Base-by-base conservation (phyloP, 2,113 vertebrate species). In the Nibea coibor region DNA sequence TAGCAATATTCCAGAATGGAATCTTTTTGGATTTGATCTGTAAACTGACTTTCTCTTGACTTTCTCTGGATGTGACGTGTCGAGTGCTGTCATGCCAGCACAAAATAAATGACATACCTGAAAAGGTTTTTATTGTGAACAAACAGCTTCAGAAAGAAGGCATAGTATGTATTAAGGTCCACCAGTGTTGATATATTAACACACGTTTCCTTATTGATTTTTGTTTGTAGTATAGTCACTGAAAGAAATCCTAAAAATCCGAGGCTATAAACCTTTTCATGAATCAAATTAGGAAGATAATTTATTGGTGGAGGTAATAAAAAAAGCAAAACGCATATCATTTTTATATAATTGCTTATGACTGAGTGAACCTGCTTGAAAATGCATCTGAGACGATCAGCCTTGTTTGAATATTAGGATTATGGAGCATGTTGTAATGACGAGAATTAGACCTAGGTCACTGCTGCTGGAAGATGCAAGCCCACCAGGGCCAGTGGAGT, bases 361-460 rank as follows among this genome's bases (percentile, higher is more conserved):
- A 50, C 17, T 9, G 3, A 22, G 16, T 74, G 62, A 61, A 73
- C 26, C 64, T 72, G 31, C 31, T 73, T 82, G 31, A n/a, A 58
- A 63, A 71, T 22, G 4, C 45, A 67, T 82, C 77, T 71, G n/a
- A 65, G 79, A 76, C 75, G 84, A 82, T 74, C 71, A 81, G 50
- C 72, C 53, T 72, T 75, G 81, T 77, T 19, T 10, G 53, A 83
- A 85, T 81, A 91, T 89, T 87, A 82, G 65, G 77, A 82, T 80
- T 80, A 80, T 73, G 58, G 59, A 84, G 85, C 59, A 28, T 80
- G 81, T 85, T 89, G 85, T 91, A 91, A 90, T 90, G 89, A 92
- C 84, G 88, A 39, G 35, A 92, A 94, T 94, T 93, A 94, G 80
- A 82, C 84, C 93, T 94, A 95, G 93, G 95, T 94, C 94, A 92